Evolutionary conservation across 2,888 invertebrate species (phyloP), one percentile per base, ranked within the genome.

Genomic region (Spodoptera picta): DNA sequence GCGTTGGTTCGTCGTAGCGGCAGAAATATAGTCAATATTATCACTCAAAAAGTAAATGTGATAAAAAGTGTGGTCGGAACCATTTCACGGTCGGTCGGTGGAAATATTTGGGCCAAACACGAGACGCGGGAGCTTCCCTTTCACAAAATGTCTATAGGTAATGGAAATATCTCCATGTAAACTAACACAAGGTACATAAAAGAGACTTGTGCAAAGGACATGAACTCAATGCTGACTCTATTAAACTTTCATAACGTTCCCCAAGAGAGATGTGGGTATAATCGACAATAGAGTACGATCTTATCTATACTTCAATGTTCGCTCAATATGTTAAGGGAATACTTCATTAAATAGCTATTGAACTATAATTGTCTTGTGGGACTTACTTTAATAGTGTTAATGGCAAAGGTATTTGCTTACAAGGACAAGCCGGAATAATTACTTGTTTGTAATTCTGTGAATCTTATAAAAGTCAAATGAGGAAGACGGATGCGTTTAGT

Each of bases 231-330:
- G 65, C 69, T 52, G 66, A 67, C 60, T 64, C 62, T 65, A 78
- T 78, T 72, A 74, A 78, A 78, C 66, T 78, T 78, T 76, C 76
- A 76, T 65, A 69, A 60, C 59, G 51, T 74, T 58, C 67, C 60
- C 65, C 59, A 65, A 60, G 65, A 60, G 64, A 49, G 65, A 76
- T 78, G 74, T 74, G 64, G 72, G 73, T 79, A 54, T 68, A 71
- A 79, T 77, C 65, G 65, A 75, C 63, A 57, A 67, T 70, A 57
- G 48, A 67, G 43, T 50, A 42, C 45, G 23, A 64, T 55, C 59
- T 46, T 72, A 66, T 78, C 66, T 66, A 49, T 49, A 60, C 44
- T 36, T 73, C 52, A 53, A 45, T 61, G 52, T 65, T 50, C 56
- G 61, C 62, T 62, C 60, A 60, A 60, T 60, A 58, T 48, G 46